These are phyloP conservation scores for Laodelphax striatellus DNA, from an alignment of 1,140 invertebrate genomes.

Conservation along the genomic window DNA sequence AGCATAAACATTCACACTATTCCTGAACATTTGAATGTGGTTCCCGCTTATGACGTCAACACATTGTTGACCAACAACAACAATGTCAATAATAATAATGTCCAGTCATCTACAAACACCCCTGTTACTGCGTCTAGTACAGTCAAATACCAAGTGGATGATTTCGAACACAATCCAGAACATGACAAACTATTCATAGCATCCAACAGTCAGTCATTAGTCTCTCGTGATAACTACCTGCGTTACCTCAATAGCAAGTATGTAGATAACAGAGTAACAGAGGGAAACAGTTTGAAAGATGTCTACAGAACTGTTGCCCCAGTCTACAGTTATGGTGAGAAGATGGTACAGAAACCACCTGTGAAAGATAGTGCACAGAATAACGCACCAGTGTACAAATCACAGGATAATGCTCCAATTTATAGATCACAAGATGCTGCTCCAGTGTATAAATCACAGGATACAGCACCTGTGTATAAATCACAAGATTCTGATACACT, in stretches of 20 bases:
- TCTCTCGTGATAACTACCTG: conserved; percentile 33
- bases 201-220: conserved; percentile 24
- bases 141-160: too few species aligned
- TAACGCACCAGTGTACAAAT: neutral
- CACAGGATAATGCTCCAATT: neutral
- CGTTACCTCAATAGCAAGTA: conserved; percentile 3
- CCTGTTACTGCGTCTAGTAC: too few species aligned
- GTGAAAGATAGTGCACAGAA: neutral
- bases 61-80: neutral
- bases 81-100: too few species aligned
- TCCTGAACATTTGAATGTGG: conserved; percentile 7
- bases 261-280: neutral
- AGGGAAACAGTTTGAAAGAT: neutral
- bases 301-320: neutral
- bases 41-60: conserved; percentile 19
- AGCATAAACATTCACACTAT: conserved; percentile 7
- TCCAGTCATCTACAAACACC: too few species aligned
- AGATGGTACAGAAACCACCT: neutral
- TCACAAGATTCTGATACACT: too few species aligned
- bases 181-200: conserved; percentile 23
- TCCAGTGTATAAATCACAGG: too few species aligned
- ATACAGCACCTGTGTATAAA: too few species aligned
- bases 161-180: conserved; percentile 6
- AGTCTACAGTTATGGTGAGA: neutral
- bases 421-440: neutral